These are phyloP conservation scores for Papilio helenus DNA, from an alignment of 1,140 invertebrate species.

Conservation along the genomic window DNA sequence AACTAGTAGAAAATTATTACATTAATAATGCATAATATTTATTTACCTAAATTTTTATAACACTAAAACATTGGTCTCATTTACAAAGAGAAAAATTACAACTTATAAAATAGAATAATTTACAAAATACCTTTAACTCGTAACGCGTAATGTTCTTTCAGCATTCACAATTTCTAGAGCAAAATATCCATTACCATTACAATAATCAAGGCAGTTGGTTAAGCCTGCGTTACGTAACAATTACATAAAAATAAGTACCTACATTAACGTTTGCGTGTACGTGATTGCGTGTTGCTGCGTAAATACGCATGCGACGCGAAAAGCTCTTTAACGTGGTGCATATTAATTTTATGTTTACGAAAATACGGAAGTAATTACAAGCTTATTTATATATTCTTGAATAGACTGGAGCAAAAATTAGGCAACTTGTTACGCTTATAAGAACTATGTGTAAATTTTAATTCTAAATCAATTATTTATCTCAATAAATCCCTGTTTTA, in stretches of 20 bases:
- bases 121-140: neutral
- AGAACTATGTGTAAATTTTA: too few species aligned
- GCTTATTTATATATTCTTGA: neutral
- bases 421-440: too few species aligned
- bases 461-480: too few species aligned
- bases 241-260: conserved; percentile 21
- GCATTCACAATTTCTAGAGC: conserved; percentile 13
- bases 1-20: too few species aligned
- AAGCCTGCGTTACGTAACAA: conserved; percentile 13
- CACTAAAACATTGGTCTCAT: too few species aligned
- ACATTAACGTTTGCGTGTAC: conserved; percentile 25
- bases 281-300: conserved; percentile 20
- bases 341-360: neutral
- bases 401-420: neutral
- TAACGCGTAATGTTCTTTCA: neutral
- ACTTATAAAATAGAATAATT: too few species aligned
- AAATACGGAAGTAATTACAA: conserved; percentile 12
- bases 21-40: too few species aligned
- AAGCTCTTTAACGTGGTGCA: neutral
- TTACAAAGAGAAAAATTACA: too few species aligned
- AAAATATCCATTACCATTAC: conserved; percentile 9
- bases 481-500: too few species aligned
- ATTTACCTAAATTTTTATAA: too few species aligned
- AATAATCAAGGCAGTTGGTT: conserved; percentile 7
- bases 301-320: conserved; percentile 20